A percentile compares a stretch with the other conserved stretches of the same genome.
phyloP scores from a whole-genome alignment of 2,888 invertebrate species.

The Seladonia tumulorum region DNA sequence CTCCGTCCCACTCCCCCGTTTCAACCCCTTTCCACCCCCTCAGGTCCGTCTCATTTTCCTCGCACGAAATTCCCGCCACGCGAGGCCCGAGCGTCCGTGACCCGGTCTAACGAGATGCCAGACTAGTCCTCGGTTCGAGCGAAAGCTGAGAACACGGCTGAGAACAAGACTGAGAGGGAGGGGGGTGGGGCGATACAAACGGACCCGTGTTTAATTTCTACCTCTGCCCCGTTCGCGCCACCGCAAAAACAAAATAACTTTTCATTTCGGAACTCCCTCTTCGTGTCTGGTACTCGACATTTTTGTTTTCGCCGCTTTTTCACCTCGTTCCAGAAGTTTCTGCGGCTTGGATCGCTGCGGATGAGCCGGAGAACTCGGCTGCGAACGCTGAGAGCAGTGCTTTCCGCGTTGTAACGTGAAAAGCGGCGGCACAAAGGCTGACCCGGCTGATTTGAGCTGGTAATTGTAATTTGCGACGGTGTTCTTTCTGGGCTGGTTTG shows the following conservation, averaged over 20 bases:
- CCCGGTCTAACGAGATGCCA: slow-evolving; percentile 64
- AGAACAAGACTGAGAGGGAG: neutral
- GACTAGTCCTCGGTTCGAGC: slow-evolving; percentile 39
- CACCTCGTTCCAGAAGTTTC: neutral
- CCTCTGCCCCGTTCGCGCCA: neutral
- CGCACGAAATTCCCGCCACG: slow-evolving; percentile 41
- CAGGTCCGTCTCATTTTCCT: slow-evolving; percentile 39
- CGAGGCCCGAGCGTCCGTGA: slow-evolving; percentile 7
- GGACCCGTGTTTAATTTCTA: neutral
- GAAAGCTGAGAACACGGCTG: neutral
- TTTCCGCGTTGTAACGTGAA: neutral
- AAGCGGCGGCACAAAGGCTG: neutral
- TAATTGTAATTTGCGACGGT: neutral
- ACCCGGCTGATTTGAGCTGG: neutral
- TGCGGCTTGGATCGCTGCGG: neutral
- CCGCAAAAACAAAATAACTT: slow-evolving; percentile 6
- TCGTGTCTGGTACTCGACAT: neutral
- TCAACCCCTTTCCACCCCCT: slow-evolving; percentile 10
- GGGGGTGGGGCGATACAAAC: neutral
- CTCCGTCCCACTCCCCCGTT: neutral
- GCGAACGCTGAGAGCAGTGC: neutral
- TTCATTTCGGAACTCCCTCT: slow-evolving; percentile 1
- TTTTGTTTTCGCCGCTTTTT: slow-evolving; percentile 1
- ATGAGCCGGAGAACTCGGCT: neutral
- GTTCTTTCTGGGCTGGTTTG: neutral